Base-by-base conservation (phyloP, 1,140 invertebrate species). In the Drosophila subpulchrella region DNA sequence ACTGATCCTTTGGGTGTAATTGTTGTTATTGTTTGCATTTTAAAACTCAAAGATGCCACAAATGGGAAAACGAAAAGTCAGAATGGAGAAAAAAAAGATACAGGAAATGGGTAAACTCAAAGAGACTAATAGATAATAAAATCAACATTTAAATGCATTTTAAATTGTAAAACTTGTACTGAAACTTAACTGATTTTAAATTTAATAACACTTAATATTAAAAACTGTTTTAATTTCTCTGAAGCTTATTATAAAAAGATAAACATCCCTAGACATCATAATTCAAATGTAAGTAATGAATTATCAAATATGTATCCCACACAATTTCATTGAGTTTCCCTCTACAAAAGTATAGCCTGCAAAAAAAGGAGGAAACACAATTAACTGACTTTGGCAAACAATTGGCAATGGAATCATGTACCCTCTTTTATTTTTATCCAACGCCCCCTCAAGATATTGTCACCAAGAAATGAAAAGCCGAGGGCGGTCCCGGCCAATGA, bases 1-100 rank as follows among this genome's bases (percentile, higher is more conserved):
- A 89, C 84, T 89, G 84, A 89, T 89, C 84, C 84, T 89, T 84
- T 84, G 84, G 84, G 84, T 89, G 84, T 84, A 84, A 89, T 89
- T 89, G 70, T 73, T 78, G 84, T 83, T 81, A 81, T 86, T 81
- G 78, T 75, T 85, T 81, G 82, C 77, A 85, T 84, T 83, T 83
- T 62, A 71, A 75, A 39, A 41, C 32, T 13, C 53, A 62, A 66
- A 59, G 63, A 46, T 8, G 17, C 58, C 34, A 11, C 34, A 38
- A 62, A 39, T 57, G 39, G 13, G 30, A 57, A 36, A 41, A 27
- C 20, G 4, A 41, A 53, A 39, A 11, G 10, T 13, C 1, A 11
- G 5, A 24, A 75, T 47, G 34, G 0, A 2, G 0, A 24, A 46
- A 46, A 46, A 24, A 24, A 24, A 20, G 10, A 48, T 11, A n/a